Base-by-base conservation (phyloP, 2,113 vertebrate species). In the Motacilla tschutschensis region DNA sequence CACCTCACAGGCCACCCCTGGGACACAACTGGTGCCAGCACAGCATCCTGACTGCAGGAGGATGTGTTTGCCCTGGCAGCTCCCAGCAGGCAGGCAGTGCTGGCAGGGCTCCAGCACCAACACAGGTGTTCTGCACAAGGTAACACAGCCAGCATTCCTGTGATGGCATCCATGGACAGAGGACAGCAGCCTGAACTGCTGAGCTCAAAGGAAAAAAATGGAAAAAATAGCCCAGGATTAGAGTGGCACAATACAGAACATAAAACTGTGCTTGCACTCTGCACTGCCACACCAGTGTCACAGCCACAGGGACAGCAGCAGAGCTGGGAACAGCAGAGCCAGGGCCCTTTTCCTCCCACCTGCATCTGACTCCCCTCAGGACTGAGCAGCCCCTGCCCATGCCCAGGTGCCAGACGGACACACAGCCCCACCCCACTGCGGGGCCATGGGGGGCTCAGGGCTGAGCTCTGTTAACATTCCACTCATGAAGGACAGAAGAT, bases 201-300 rank as follows among this genome's bases (percentile, higher is more conserved):
- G 33, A 60, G 65, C 38, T 38, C 40, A 60, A 77, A 43, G 26
- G 41, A 31, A 48, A 31, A 48, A 40, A 13, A 1, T 22, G 10
- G 40, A 6, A 9, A 33, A 0, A 59, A 22, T 17, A 36, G 38
- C 25, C 16, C 54, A 24, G 14, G 6, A 21, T 3, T 12, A 22
- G 22, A 55, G 50, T 47, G 62, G 48, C 54, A 75, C 19, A 47
- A 14, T 0, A 40, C 26, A n/a, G 33, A 44, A 10, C 0, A 14
- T 9, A 8, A 17, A 29, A 29, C n/a, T 4, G 11, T 6, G 38
- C 19, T 17, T 10, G 10, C 1, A 1, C 26, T 71, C 29, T 33
- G 22, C 25, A 8, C 9, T 11, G 35, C 3, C 4, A 31, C 47
- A 7, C 0, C 0, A 31, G 5, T 1, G 9, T 15, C 17, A 43